Conservation (phyloP, 2,888 invertebrate species). For the Drosophila fungiperda region DNA sequence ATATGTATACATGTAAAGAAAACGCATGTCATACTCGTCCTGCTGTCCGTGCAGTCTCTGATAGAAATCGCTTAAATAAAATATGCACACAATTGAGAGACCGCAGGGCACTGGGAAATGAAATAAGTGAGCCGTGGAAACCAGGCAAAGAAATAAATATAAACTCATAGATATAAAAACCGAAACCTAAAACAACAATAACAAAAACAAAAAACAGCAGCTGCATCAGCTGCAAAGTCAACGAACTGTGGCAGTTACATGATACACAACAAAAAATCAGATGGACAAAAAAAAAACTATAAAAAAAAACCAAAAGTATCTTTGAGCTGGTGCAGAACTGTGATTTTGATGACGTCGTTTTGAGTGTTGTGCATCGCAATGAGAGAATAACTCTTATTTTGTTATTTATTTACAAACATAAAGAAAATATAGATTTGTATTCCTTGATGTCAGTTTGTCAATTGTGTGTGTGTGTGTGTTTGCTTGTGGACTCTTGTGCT, state of each 20-base stretch:
- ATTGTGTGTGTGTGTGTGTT: conserved; percentile 2
- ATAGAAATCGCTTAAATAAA: conserved; percentile 60
- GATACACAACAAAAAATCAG: conserved; percentile 20
- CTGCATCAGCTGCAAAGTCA: conserved; percentile 39
- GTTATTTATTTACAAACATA: conserved; percentile 39
- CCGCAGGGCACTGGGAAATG: conserved; percentile 66
- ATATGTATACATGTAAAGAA: conserved; percentile 11
- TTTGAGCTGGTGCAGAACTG: conserved; percentile 45
- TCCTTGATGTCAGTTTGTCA: conserved; percentile 25
- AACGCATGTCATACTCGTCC: conserved; percentile 64
- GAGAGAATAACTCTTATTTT: conserved; percentile 15
- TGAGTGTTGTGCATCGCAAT: conserved; percentile 25
- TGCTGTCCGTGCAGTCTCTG: conserved; percentile 20
- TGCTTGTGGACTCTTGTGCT: conserved; percentile 5
- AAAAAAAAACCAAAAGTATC: conserved; percentile 23
- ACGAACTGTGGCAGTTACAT: conserved; percentile 54
- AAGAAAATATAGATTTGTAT: conserved; percentile 28
- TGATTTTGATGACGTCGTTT: conserved; percentile 49
- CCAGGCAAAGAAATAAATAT: conserved; percentile 30
- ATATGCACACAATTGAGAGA: conserved; percentile 70
- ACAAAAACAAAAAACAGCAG: conserved; percentile 14
- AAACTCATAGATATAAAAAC: conserved; percentile 33
- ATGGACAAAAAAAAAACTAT: background rate
- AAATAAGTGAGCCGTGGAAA: conserved; percentile 72
- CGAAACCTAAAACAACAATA: conserved; percentile 25